Percentiles rank a stretch among this genome's conserved stretches.
phyloP scores from a whole-genome alignment of 2,797 vertebrate genomes.

The Coluber constrictor region DNA sequence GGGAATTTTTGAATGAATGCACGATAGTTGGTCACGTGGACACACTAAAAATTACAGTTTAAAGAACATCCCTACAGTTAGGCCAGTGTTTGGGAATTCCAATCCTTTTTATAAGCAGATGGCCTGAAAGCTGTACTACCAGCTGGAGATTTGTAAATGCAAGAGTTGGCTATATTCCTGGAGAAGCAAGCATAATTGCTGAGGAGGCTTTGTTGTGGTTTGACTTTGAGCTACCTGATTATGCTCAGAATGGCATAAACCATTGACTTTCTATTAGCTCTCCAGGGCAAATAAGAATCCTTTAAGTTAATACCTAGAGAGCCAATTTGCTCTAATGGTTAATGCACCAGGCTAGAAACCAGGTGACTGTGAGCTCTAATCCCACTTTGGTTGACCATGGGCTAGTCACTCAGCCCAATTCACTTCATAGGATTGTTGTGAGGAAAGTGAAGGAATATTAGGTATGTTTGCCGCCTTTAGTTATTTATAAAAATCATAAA shows the following conservation, averaged over 20 bases:
- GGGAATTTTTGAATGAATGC: neutral
- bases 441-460: neutral
- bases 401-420: neutral
- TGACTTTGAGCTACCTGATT: neutral
- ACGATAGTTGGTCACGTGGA: neutral
- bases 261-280: neutral
- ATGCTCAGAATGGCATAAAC: neutral
- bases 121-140: neutral
- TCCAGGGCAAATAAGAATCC: neutral
- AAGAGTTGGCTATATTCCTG: neutral
- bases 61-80: neutral
- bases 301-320: neutral
- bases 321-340: neutral
- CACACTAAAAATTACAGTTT: neutral
- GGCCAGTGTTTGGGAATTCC: neutral
- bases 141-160: neutral
- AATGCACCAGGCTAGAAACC: neutral
- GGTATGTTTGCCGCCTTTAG: neutral
- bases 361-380: neutral
- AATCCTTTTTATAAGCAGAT: neutral
- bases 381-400: neutral
- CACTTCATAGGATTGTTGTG: neutral
- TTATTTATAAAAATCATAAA: neutral
- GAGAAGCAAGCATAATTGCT: neutral
- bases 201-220: neutral